Evolutionary conservation across 2,113 vertebrate genomes (phyloP).

Genomic region (Malurus elegans): DNA sequence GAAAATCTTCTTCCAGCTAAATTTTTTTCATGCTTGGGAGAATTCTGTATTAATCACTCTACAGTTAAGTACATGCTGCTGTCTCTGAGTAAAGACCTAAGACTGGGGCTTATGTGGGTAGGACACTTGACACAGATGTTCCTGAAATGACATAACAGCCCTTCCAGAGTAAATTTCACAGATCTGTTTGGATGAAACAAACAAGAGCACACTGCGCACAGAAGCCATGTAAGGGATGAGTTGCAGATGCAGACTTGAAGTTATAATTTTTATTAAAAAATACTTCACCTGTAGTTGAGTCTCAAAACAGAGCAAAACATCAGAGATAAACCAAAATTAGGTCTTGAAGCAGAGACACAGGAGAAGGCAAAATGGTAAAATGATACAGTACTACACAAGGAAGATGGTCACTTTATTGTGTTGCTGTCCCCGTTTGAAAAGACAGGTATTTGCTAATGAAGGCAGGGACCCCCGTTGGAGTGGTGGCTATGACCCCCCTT

Average conservation of each 20-base stretch:
- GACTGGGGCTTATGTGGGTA: accelerated
- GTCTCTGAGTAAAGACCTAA: neutral
- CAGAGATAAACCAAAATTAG: slow-evolving; percentile 6
- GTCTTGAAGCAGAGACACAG: neutral
- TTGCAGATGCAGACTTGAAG: neutral
- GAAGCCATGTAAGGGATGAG: neutral
- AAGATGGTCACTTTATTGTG: neutral
- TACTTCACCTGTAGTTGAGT: neutral
- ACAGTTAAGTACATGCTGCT: neutral
- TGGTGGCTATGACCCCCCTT: too few relatives aligned
- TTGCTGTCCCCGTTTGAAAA: too few relatives aligned
- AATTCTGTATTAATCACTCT: neutral
- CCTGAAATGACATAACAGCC: neutral
- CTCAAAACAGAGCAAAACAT: neutral
- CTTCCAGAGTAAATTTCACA: neutral
- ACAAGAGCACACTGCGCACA: neutral
- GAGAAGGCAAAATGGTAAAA: neutral
- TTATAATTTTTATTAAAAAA: slow-evolving; percentile 22
- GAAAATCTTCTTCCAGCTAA: neutral
- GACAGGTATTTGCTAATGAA: too few relatives aligned
- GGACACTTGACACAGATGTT: neutral
- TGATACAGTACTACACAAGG: neutral
- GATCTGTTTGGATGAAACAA: neutral
- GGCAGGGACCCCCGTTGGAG: too few relatives aligned
- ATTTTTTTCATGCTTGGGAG: neutral